Base-by-base conservation (phyloP, 2,888 invertebrate genomes). In the Onthophagus sagittarius region DNA sequence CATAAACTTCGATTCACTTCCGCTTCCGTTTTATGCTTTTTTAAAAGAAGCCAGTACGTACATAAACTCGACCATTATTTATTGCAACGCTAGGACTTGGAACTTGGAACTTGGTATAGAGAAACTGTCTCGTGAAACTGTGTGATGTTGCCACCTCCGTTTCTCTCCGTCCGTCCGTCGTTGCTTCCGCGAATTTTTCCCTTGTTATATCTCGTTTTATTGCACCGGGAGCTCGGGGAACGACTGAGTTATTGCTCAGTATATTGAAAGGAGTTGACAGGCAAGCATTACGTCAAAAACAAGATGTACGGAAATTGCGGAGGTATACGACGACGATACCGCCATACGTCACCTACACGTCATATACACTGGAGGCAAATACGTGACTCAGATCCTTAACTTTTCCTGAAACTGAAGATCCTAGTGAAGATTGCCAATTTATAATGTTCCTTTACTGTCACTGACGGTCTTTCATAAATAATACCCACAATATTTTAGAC, bases 1-100 rank as follows among this genome's bases (percentile, higher is more conserved):
- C 72, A 62, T 72, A 72, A 72, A 72, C 69, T 72, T 72, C 69
- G 72, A 72, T 72, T 72, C 72, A 69, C 67, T 72, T 72, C 62
- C 69, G 53, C 31, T 67, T 67, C 23, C 31, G 15, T 32, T 67
- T 67, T 67, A 67, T 23, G 67, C 23, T 67, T 67, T 31, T 67
- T 67, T 67, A 67, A 67, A 67, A 32, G 23, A 67, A 15, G 67
- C 32, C 67, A 15, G 39, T 11, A 9, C 67, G 63, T 62, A 70
- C 15, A 62, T 70, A 62, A 62, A 62, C 63, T 62, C 13, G 67
- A 9, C 67, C 31, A 32, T 67, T 67, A 67, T 67, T 67, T 67
- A 67, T 67, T 15, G 67, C 31, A 13, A 32, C 67, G 32, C 32
- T 31, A 67, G 67, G n/a, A 32, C 67, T 67, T 31, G 67, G 23